Evolutionary conservation across 64 coral and sea anemone species (phyloP), one percentile per base, ranked within the genome.

Genomic region (Pocillopora damicornis): DNA sequence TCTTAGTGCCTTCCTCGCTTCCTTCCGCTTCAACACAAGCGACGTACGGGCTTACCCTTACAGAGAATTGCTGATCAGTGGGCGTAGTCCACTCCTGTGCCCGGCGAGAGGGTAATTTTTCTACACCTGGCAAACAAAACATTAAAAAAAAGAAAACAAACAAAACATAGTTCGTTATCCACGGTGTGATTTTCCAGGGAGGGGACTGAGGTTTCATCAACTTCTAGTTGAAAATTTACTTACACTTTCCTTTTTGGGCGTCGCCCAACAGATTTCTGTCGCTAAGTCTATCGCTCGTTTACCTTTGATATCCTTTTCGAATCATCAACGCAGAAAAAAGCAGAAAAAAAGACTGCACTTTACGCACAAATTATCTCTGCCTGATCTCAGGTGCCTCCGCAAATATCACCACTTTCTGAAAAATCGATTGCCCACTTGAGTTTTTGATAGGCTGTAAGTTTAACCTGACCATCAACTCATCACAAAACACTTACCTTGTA

Each of bases 11-110:
- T 30, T 77, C 63, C 5, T 86, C 90, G 9, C 91, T 81, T 79
- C 12, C 66, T 57, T 93, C 18, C 6, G 91, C 94, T 57, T 97
- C 94, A 22, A 97, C 88, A 38, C 91, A 93, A 3, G 94, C 91
- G 58, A 97, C 75, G 69, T 73, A 97, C 5, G 91, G 94, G 63
- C 91, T 97, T 13, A 97, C 81, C 35, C 76, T 88, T 13, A 97
- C 74, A 2, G 91, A 87, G 61, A 93, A 97, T 26, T 73, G 87
- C 23, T 78, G 82, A 17, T 71, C 20, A 2, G 91, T 82, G 37
- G 87, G 76, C 10, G 88, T 83, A 20, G 91, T 97, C 94, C 94
- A 97, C 61, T 90, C 86, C 86, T 89, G 87, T 61, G 63, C 87
- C 59, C 80, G 87, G 26, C 61, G 72, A 35, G 72, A 76, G 5